Percentiles rank a stretch among this genome's conserved stretches.
Evolutionary conservation across 1,140 invertebrate genomes (phyloP).

Genomic region (Berghia stephanieae): DNA sequence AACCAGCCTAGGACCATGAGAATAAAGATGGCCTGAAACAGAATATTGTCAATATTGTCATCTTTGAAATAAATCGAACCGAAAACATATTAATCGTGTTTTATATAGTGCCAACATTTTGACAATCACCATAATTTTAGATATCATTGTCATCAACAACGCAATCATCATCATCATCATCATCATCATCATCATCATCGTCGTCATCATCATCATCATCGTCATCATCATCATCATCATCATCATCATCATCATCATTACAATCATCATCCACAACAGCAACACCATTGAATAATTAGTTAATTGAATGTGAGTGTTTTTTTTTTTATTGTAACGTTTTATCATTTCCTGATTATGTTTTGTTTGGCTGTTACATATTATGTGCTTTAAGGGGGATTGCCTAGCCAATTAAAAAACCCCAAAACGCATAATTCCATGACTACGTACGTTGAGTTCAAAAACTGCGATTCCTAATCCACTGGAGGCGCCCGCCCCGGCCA

Average conservation of each 20-base stretch:
- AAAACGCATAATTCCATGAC: too few species aligned
- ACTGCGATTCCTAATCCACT: too few species aligned
- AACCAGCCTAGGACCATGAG: slow-evolving; percentile 64
- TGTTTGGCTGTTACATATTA: too few species aligned
- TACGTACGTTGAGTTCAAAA: too few species aligned
- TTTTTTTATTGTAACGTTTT: too few species aligned
- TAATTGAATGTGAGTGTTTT: too few species aligned
- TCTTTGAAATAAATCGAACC: not conserved
- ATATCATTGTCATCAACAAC: not conserved
- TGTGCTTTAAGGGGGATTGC: too few species aligned
- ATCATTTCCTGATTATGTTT: too few species aligned
- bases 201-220: slow-evolving; percentile 5
- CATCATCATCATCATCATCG: slow-evolving; percentile 18
- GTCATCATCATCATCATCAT: slow-evolving; percentile 26
- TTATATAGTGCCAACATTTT: not conserved
- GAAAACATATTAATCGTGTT: not conserved
- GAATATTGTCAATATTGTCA: not conserved
- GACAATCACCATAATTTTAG: not conserved
- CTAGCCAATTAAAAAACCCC: too few species aligned
- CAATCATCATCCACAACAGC: not conserved
- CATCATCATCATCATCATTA: not conserved
- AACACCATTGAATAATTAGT: not conserved
- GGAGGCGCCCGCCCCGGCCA: too few species aligned
- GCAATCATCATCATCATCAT: too few species aligned
- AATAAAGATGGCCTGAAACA: slow-evolving; percentile 63